Evolutionary conservation across 2,797 vertebrate genomes (phyloP), one percentile per base, ranked within the genome.

Genomic region (Tachyglossus aculeatus): DNA sequence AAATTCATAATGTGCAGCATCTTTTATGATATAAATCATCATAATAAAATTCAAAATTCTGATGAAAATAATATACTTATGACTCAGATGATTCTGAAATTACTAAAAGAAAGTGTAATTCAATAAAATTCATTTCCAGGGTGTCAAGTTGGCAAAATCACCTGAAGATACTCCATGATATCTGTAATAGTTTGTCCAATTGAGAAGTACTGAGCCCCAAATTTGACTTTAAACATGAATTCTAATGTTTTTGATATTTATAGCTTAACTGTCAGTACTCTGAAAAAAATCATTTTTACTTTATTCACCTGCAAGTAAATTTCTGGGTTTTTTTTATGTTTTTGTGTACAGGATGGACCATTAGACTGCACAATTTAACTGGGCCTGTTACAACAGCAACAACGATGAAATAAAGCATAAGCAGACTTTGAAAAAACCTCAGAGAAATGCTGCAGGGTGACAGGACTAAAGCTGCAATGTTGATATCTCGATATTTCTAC

Each of bases 291-390:
- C 36, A 18, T 50, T n/a, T 74, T 65, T 71, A 51, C 38, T 14
- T 21, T 68, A 51, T 24, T 43, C 10, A 2, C 59, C 71, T 25
- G 76, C 47, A 66, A 33, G 4, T 27, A 50, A 36, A n/a, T n/a
- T n/a, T n/a, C n/a, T n/a, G 0, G 9, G 34, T 2, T 0, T 19
- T n/a, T n/a, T n/a, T n/a, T n/a, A n/a, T 40, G 36, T 55, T 57
- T 5, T 10, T 56, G 15, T 37, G 25, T 67, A 64, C 21, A 52
- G 59, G 39, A 50, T 68, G 21, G 51, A 65, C 27, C 37, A 34
- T 7, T 39, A 19, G 74, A 66, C n/a, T 22, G 16, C 12, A 36
- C 73, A 71, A 77, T 71, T 73, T 51, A 78, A 68, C 21, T 40
- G 13, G 41, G 47, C 2, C 11, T 41, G 22, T 44, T 74, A 54